phyloP scores from a whole-genome alignment of 2,797 vertebrate genomes.

The Novumbra hubbsi region DNA sequence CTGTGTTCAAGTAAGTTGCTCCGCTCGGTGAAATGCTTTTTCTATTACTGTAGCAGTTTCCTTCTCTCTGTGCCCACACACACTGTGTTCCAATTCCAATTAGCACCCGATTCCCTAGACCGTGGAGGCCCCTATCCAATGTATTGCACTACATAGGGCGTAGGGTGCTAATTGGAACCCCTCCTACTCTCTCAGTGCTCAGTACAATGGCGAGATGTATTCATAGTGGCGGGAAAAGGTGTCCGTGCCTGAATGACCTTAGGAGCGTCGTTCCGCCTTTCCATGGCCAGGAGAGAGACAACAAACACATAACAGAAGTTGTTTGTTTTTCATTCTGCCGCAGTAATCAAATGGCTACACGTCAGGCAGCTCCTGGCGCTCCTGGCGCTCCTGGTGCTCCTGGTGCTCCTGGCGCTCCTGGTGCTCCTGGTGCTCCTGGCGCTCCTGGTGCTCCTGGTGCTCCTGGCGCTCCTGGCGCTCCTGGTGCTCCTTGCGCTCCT shows the following conservation, averaged over 20 bases:
- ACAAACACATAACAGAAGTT: background rate
- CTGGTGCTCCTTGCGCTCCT: too few relatives aligned
- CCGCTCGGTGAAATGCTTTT: conserved; percentile 59
- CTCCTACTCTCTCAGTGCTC: conserved; percentile 30
- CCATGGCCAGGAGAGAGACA: conserved; percentile 24
- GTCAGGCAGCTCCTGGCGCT: too few relatives aligned
- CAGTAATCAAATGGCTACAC: background rate
- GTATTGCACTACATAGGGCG: background rate
- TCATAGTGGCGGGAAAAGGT: conserved; percentile 57
- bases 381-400: too few relatives aligned
- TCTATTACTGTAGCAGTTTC: conserved; percentile 62
- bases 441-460: too few relatives aligned
- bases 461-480: too few relatives aligned
- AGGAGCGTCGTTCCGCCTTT: conserved; percentile 40
- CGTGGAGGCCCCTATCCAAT: background rate
- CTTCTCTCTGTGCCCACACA: conserved; percentile 62
- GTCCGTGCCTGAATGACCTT: conserved; percentile 47
- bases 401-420: too few relatives aligned
- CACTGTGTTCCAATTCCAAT: background rate
- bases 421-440: too few relatives aligned
- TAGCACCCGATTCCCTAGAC: background rate
- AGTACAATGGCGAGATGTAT: conserved; percentile 52
- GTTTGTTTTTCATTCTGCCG: background rate
- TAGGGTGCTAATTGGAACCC: background rate
- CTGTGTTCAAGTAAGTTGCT: conserved; percentile 29